phyloP scores from a whole-genome alignment of 2,888 invertebrate species.

The Mesodorylaimus sp. region DNA sequence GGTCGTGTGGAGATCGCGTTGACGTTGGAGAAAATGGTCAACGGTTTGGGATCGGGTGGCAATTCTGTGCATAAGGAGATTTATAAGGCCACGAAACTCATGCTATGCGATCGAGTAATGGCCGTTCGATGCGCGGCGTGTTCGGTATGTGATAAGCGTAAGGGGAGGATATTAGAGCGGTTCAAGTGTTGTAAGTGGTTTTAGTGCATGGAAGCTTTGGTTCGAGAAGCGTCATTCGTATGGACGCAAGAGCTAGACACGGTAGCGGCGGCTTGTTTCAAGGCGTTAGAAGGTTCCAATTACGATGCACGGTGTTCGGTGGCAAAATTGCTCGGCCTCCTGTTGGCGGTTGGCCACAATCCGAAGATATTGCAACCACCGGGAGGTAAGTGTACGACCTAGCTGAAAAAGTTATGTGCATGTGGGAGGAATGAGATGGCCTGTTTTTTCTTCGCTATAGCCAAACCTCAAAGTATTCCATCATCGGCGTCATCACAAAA shows the following conservation, averaged over 20 bases:
- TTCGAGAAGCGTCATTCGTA: conserved; percentile 60
- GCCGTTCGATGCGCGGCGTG: conserved; percentile 82
- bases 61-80: conserved; percentile 66
- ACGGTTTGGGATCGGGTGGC: conserved; percentile 85
- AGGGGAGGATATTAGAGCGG: too few relatives aligned
- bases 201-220: conserved; percentile 66
- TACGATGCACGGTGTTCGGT: conserved; percentile 79
- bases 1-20: conserved; percentile 89
- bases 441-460: neutral
- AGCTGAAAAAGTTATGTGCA: too few relatives aligned
- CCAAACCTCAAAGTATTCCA: neutral
- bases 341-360: conserved; percentile 46
- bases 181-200: conserved; percentile 13
- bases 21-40: conserved; percentile 72
- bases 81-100: conserved; percentile 67
- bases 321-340: conserved; percentile 68
- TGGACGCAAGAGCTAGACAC: conserved; percentile 68
- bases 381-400: neutral
- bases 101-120: conserved; percentile 73
- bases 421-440: too few relatives aligned
- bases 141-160: too few relatives aligned
- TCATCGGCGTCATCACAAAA: neutral
- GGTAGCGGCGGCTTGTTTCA: conserved; percentile 68
- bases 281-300: conserved; percentile 74
- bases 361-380: conserved; percentile 5